phyloP scores from a whole-genome alignment of 1,140 invertebrate species.

The Neuroterus valhalla region DNA sequence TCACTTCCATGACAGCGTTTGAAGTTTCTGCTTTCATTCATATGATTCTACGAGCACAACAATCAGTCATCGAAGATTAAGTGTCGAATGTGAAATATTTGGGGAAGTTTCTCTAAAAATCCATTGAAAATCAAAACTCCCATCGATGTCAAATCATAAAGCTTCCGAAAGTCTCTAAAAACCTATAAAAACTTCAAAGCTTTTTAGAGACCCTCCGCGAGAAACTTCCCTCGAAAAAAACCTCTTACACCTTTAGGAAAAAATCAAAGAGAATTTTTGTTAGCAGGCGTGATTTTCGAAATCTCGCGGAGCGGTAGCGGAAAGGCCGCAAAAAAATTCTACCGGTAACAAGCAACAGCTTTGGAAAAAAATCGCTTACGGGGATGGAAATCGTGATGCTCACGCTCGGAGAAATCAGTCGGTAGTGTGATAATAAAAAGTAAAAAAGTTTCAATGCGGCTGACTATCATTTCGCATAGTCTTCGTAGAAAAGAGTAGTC shows the following conservation, averaged over 20 bases:
- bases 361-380: background rate
- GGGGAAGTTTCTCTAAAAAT: constrained; percentile 3
- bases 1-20: no score
- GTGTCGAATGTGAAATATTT: background rate
- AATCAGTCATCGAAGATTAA: constrained; percentile 14
- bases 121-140: background rate
- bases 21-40: background rate
- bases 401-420: constrained; percentile 18
- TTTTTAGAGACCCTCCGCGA: background rate
- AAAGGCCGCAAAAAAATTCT: background rate
- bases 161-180: background rate
- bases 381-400: constrained; percentile 2
- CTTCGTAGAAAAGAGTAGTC: constrained; percentile 10
- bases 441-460: constrained; percentile 6
- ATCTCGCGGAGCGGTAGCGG: background rate
- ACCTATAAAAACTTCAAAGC: background rate
- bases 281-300: background rate
- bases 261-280: background rate
- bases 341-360: constrained; percentile 27
- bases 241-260: background rate
- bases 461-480: constrained; percentile 13
- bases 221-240: background rate
- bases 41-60: background rate
- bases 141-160: background rate
- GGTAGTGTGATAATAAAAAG: constrained; percentile 3